Base-by-base conservation (phyloP, 2,888 invertebrate genomes). In the Eupithecia subfuscata region DNA sequence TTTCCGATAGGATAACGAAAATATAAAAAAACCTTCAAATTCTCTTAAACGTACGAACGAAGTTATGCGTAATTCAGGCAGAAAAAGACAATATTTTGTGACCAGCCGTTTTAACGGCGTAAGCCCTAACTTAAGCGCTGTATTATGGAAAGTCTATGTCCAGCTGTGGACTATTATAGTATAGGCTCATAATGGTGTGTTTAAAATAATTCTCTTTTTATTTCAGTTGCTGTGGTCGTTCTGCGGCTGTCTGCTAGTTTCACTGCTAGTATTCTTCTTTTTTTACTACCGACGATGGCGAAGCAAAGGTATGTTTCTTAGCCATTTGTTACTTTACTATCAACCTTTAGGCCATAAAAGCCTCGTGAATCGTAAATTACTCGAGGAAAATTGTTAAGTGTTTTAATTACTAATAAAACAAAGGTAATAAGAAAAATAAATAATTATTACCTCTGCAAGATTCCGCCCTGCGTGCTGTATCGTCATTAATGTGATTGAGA, bases 251-350 rank as follows among this genome's bases (percentile, higher is more conserved):
- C 76, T 95, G 2, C 83, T 95, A 68, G 92, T 95, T 56, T 91
- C 94, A 2, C 75, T 94, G 37, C 86, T 95, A 76, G 90, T 95
- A 80, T 86, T 96, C 86, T 95, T 93, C 87, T 90, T 95, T 91
- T 90, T 95, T 89, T 92, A 92, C 89, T 91, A 95, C 86, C 90
- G 90, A 89, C 87, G 95, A 95, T 93, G 92, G 95, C 85, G 91
- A 81, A 84, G 91, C 85, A 91, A 75, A 75, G 75, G 75, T 75
- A 71, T 45, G 67, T 37, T 18, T 68, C n/a, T 16, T 4, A 9
- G 18, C 4, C 3, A 64, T 64, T 34, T 34, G 34, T 40, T 40
- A 40, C 8, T 37, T 37, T 37, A 37, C 40, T 7, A 40, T 40
- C 40, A 40, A 40, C 40, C 40, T 40, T 40, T 8, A 40, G 40